Percentiles rank a stretch among this genome's conserved stretches.
phyloP scores from a whole-genome alignment of 2,888 invertebrate species.

The Artemia sinica region DNA sequence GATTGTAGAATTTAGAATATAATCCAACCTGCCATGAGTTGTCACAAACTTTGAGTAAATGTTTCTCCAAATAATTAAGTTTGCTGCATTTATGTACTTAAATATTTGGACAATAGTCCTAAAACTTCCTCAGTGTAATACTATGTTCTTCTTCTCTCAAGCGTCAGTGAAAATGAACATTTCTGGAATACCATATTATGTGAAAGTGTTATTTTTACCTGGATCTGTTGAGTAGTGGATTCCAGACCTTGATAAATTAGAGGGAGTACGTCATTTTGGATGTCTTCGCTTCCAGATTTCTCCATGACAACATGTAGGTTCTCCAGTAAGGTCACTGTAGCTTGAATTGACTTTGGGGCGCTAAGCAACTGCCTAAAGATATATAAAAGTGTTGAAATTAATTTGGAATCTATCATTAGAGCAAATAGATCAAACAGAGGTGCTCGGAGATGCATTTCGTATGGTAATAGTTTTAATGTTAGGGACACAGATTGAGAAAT shows the following conservation, averaged over 20 bases:
- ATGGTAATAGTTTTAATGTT: too few relatives aligned
- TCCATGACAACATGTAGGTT: conserved; percentile 71
- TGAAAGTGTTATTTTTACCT: conserved; percentile 41
- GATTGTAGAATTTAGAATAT: too few relatives aligned
- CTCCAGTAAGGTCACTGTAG: conserved; percentile 70
- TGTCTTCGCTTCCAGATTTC: conserved; percentile 63
- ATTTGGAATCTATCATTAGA: too few relatives aligned
- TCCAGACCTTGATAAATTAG: conserved; percentile 72
- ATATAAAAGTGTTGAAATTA: background rate
- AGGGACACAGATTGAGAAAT: too few relatives aligned
- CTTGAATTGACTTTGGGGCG: conserved; percentile 60
- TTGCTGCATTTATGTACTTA: too few relatives aligned
- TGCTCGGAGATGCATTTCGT: too few relatives aligned
- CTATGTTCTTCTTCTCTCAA: background rate
- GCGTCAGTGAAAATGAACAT: too few relatives aligned
- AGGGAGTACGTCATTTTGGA: conserved; percentile 63
- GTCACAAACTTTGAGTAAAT: too few relatives aligned
- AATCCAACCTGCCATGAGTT: too few relatives aligned
- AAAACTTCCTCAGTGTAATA: background rate
- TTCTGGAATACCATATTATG: background rate
- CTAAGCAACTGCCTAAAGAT: conserved; percentile 47
- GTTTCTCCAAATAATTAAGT: too few relatives aligned
- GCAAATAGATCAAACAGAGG: too few relatives aligned
- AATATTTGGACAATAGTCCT: too few relatives aligned
- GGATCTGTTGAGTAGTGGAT: conserved; percentile 68